These are phyloP conservation scores for Phaedon cochleariae DNA, from an alignment of 2,888 invertebrate species.

Conservation along the genomic window DNA sequence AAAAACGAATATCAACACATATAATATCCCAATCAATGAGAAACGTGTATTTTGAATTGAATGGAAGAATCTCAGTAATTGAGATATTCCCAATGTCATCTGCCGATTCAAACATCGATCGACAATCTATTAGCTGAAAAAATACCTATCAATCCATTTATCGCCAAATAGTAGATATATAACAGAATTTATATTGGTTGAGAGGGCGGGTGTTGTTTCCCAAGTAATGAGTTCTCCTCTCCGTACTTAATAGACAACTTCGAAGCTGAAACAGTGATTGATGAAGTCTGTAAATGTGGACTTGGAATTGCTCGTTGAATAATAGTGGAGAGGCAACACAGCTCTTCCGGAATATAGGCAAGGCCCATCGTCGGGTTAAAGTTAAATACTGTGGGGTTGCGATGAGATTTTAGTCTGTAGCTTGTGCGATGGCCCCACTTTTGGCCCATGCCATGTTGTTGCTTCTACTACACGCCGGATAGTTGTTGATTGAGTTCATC, in stretches of 20 bases:
- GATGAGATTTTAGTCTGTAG: neutral
- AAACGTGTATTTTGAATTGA: too few species aligned
- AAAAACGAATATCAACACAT: too few species aligned
- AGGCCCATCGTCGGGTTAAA: conserved; percentile 27
- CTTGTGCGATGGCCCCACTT: neutral
- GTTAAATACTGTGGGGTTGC: conserved; percentile 24
- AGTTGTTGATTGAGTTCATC: neutral
- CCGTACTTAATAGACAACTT: conserved; percentile 54
- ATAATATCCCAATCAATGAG: too few species aligned
- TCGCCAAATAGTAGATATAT: conserved; percentile 42
- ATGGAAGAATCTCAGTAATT: too few species aligned
- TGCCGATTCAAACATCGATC: neutral
- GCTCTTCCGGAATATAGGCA: conserved; percentile 32
- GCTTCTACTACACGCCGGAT: neutral
- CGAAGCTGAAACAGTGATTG: conserved; percentile 53
- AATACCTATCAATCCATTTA: neutral
- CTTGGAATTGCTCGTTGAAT: conserved; percentile 50
- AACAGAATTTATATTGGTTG: conserved; percentile 47
- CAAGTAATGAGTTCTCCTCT: conserved; percentile 50
- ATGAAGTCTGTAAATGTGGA: conserved; percentile 54
- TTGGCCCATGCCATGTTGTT: neutral
- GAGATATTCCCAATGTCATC: neutral
- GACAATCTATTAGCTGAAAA: neutral
- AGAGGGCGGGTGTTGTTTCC: conserved; percentile 46
- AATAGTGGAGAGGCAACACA: conserved; percentile 37